Evolutionary conservation across 2,113 vertebrate genomes (phyloP).

Genomic region (Antechinus stuartii): DNA sequence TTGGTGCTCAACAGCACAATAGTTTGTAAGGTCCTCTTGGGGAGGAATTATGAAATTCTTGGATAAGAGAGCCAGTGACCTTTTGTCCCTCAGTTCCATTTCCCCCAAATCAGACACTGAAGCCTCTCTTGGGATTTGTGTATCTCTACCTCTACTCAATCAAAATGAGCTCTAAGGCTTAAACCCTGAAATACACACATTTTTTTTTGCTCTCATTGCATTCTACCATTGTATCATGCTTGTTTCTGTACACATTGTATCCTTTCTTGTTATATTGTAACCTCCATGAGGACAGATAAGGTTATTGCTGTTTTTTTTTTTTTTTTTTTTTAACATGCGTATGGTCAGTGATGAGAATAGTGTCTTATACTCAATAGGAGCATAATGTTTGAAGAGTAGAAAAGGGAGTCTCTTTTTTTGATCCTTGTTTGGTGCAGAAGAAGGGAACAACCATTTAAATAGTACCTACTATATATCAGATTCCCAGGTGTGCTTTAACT

Average conservation of each 20-base stretch:
- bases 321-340: neutral
- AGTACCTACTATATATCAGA: neutral
- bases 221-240: neutral
- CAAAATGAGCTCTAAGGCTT: neutral
- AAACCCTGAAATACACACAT: neutral
- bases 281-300: neutral
- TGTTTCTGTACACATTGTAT: neutral
- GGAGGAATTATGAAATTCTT: neutral
- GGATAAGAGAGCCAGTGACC: neutral
- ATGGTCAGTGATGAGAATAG: neutral
- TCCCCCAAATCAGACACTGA: neutral
- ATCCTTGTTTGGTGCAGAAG: neutral
- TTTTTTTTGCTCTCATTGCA: neutral
- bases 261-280: neutral
- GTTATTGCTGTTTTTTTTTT: too few species aligned
- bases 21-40: accelerated
- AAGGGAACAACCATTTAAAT: neutral
- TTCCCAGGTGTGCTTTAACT: neutral
- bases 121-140: neutral
- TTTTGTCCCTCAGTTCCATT: neutral
- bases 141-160: neutral
- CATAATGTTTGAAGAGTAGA: neutral
- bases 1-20: neutral
- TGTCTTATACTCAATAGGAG: neutral
- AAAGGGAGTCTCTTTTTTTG: neutral